Base-by-base conservation (phyloP, 2,113 vertebrate species). In the Chlorocebus sabaeus region DNA sequence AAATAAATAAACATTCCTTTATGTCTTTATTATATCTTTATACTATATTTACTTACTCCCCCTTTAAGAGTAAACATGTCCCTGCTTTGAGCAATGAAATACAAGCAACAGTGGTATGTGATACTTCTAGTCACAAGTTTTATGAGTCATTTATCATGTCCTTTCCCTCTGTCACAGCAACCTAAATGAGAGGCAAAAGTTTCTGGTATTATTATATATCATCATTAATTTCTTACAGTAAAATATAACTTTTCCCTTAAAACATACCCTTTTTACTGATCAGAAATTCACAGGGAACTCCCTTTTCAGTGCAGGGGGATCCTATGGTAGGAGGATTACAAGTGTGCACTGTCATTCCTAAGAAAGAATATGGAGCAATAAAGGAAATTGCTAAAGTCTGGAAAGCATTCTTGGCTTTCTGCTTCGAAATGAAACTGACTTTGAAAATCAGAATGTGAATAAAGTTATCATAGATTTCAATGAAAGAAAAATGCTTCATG, bases 401-500 rank as follows among this genome's bases (percentile, higher is more conserved):
- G 30, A 93, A 95, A 64, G 13, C 40, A 50, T 80, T 22, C 17
- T 67, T 48, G 25, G 18, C 55, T 48, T 22, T 73, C 78, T 79
- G 27, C 45, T 83, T 59, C 52, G 9, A 85, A 8, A 82, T 70
- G 57, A 95, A 89, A 35, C 57, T 59, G n/a, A 96, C 78, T 84
- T 55, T 18, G 67, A 95, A 95, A 93, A 79, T 88, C 43, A 95
- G 76, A 92, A 94, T 81, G 85, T 61, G 84, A 88, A 57, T 50
- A 68, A 89, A 70, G 30, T 61, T 78, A 95, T 95, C 22, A 35
- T 68, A 91, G 82, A 92, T 80, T 97, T 95, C n/a, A 61, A 48
- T 45, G 30, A 91, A 68, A 89, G 38, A 80, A 50, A 85, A 84
- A 70, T 32, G 64, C 30, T 85, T 57, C 52, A 76, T 48, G 13